These are phyloP conservation scores for Xerus rutilus DNA, from an alignment of 2,797 vertebrate species.

Conservation along the genomic window DNA sequence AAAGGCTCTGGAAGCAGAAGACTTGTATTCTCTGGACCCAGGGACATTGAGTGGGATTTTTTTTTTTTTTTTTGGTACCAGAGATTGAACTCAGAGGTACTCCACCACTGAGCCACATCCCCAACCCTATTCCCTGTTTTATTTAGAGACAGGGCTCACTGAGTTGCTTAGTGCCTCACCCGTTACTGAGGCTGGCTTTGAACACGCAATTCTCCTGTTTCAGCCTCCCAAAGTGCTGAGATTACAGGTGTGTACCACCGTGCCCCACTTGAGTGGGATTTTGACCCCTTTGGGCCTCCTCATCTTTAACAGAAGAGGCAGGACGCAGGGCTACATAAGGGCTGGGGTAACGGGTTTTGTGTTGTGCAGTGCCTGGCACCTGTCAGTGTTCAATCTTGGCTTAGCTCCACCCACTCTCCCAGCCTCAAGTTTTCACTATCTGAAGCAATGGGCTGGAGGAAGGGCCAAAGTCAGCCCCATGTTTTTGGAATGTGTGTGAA, in stretches of 20 bases:
- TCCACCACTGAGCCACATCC: too few species aligned
- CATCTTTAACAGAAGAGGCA: slow-evolving; percentile 6
- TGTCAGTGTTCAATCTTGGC: neutral
- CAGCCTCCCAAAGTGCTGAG: too few species aligned
- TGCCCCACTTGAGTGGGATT: neutral
- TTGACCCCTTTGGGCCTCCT: neutral
- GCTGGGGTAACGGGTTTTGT: neutral
- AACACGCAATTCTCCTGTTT: too few species aligned
- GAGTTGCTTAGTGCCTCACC: too few species aligned
- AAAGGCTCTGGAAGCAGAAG: neutral
- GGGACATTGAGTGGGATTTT: neutral
- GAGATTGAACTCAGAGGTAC: too few species aligned
- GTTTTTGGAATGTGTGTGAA: neutral
- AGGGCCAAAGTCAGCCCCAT: neutral
- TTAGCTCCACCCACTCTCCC: neutral
- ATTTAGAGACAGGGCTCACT: too few species aligned
- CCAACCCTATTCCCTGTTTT: too few species aligned
- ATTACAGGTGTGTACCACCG: too few species aligned
- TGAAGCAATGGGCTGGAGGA: neutral
- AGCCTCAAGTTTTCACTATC: neutral
- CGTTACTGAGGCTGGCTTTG: too few species aligned
- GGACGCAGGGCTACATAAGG: neutral
- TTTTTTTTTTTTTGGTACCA: too few species aligned
- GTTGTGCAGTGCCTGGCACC: too few species aligned
- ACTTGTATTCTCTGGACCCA: neutral